Conservation (phyloP, 2,113 vertebrate species). For the Burhinus oedicnemus region DNA sequence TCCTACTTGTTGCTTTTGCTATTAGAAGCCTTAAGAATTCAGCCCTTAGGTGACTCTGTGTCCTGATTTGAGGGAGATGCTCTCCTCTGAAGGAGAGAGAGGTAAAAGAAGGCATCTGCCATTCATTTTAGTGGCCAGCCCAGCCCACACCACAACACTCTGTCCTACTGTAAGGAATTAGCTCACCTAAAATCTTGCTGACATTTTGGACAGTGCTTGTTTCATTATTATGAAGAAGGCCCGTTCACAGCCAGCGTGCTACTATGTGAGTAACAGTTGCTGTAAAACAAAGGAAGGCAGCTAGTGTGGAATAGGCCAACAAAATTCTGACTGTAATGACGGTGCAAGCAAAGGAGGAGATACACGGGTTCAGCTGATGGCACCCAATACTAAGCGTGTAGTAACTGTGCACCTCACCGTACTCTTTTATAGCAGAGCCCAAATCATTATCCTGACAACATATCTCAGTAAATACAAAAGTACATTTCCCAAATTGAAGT, state of each 20-base stretch:
- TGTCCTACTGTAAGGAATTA: background rate
- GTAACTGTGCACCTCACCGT: background rate
- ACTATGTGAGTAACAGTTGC: background rate
- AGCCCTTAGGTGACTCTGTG: background rate
- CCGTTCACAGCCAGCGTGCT: background rate
- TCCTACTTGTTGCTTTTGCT: background rate
- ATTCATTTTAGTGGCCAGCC: background rate
- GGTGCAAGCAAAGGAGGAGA: background rate
- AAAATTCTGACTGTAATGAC: background rate
- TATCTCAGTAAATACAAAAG: background rate
- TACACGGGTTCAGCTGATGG: background rate
- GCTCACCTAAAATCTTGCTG: background rate
- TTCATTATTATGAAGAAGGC: background rate
- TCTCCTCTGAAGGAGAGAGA: background rate
- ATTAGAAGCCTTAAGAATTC: background rate
- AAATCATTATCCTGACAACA: background rate
- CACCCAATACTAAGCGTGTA: background rate
- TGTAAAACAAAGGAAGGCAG: background rate
- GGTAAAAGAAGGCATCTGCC: background rate
- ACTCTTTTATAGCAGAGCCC: background rate
- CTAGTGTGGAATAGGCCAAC: background rate
- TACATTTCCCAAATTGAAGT: background rate
- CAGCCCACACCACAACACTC: background rate
- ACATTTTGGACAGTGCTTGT: background rate
- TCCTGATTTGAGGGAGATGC: background rate